phyloP scores from a whole-genome alignment of 2,797 vertebrate genomes.

The Hyperoplus immaculatus region DNA sequence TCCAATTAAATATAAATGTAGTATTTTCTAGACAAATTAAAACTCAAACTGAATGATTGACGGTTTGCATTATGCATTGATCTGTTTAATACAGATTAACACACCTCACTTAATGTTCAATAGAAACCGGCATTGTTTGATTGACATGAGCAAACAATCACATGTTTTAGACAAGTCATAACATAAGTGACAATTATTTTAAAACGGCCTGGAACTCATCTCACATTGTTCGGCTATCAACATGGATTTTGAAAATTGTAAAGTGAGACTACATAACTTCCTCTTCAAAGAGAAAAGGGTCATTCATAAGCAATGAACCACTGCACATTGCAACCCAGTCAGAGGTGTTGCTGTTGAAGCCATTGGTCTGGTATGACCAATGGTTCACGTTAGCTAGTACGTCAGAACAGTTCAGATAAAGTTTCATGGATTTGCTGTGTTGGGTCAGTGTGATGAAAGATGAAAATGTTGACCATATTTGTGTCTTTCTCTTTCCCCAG shows the following conservation, averaged over 20 bases:
- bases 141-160: not conserved
- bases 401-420: not conserved
- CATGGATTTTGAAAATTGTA: not conserved
- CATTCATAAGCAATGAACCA: not conserved
- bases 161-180: not conserved
- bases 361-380: not conserved
- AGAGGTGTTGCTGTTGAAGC: not conserved
- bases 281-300: not conserved
- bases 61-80: not conserved
- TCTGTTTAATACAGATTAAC: not conserved
- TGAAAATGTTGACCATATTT: not conserved
- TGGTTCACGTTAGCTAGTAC: not conserved
- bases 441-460: not conserved
- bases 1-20: no score
- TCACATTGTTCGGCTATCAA: not conserved
- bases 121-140: not conserved
- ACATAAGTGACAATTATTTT: not conserved
- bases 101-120: not conserved
- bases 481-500: constrained; percentile 70
- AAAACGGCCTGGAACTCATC: not conserved
- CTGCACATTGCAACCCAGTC: not conserved
- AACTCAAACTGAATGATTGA: not conserved
- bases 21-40: not conserved
- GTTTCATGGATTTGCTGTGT: not conserved
- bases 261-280: not conserved